These are phyloP conservation scores for Heliconius melpomene DNA, from an alignment of 1,140 invertebrate genomes.

Conservation along the genomic window DNA sequence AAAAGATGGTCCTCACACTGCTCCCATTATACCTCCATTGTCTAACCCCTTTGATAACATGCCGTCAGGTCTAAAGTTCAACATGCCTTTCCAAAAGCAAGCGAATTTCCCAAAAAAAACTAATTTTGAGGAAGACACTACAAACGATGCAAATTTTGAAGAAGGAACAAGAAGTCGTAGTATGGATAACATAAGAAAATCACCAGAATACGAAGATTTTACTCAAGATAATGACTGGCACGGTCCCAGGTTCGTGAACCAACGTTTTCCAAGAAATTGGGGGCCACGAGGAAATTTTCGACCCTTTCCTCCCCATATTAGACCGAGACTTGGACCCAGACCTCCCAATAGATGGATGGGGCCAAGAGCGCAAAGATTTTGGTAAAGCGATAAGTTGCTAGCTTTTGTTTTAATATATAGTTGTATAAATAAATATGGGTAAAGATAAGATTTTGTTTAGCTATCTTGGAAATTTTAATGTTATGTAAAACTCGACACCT, in stretches of 20 bases:
- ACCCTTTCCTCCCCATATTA: slow-evolving; percentile 52
- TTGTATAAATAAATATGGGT: neutral
- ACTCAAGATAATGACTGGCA: slow-evolving; percentile 49
- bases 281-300: slow-evolving; percentile 57
- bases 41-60: slow-evolving; percentile 70
- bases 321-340: slow-evolving; percentile 59
- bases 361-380: slow-evolving; percentile 63
- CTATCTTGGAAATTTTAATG: neutral
- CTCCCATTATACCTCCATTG: slow-evolving; percentile 46
- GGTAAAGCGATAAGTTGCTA: slow-evolving; percentile 49
- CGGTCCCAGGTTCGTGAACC: slow-evolving; percentile 51
- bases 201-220: slow-evolving; percentile 46
- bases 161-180: slow-evolving; percentile 53
- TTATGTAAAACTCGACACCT: neutral
- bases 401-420: neutral
- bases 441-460: neutral
- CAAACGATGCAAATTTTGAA: slow-evolving; percentile 48
- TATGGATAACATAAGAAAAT: slow-evolving; percentile 35
- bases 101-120: slow-evolving; percentile 26
- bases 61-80: slow-evolving; percentile 58
- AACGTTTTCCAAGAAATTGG: slow-evolving; percentile 70
- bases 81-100: slow-evolving; percentile 44
- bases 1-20: slow-evolving; percentile 40
- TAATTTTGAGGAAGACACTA: slow-evolving; percentile 29
- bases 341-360: slow-evolving; percentile 61